phyloP scores from a whole-genome alignment of 1,140 invertebrate species.

The Gonatopus flavifemur region DNA sequence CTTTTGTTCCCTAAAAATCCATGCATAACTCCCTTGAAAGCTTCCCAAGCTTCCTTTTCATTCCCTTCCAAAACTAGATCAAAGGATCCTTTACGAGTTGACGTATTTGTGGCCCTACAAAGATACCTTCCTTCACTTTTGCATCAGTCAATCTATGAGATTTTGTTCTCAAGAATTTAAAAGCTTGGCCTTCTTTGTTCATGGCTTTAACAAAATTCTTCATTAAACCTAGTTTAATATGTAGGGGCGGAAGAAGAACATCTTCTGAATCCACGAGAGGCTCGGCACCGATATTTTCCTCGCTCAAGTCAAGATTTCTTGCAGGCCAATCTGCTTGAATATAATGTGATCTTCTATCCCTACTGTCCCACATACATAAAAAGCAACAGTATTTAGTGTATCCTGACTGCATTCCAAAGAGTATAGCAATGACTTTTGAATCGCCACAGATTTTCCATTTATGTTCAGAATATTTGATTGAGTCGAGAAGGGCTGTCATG shows the following conservation, averaged over 20 bases:
- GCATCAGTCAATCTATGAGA: background rate
- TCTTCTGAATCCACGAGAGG: background rate
- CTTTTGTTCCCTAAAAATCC: constrained; percentile 10
- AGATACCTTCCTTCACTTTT: background rate
- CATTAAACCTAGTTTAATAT: background rate
- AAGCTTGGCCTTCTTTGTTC: background rate
- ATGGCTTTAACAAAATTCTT: no score
- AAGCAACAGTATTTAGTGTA: background rate
- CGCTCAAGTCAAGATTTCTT: background rate
- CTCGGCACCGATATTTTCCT: background rate
- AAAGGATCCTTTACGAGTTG: background rate
- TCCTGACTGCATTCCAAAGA: no score
- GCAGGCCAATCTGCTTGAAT: background rate
- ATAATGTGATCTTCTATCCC: background rate
- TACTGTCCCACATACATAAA: background rate
- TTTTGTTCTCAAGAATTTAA: background rate
- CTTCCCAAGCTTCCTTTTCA: constrained; percentile 1
- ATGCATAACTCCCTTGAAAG: constrained; percentile 6
- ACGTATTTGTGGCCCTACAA: background rate
- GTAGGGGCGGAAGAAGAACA: background rate
- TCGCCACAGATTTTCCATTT: no score
- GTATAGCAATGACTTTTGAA: no score
- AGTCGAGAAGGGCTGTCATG: constrained; percentile 28
- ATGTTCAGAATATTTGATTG: constrained; percentile 41
- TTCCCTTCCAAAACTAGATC: background rate